Conservation (phyloP, 92 coral and sea anemone species). For the Desmophyllum pertusum region DNA sequence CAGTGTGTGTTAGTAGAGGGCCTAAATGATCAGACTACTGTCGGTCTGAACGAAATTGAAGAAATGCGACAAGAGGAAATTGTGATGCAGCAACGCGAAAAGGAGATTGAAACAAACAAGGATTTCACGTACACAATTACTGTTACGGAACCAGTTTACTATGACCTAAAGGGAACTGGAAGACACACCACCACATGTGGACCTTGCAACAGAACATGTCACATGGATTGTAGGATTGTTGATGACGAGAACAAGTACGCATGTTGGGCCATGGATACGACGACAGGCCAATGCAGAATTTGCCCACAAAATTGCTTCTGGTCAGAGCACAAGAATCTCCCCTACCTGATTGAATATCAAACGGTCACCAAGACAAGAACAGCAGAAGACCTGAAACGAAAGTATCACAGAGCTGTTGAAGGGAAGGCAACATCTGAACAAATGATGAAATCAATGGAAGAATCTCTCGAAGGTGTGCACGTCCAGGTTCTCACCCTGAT, state of each 20-base stretch:
- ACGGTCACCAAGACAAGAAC: slow-evolving; percentile 4
- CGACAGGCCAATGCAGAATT: slow-evolving; percentile 19
- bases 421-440: background rate
- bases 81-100: slow-evolving; percentile 37
- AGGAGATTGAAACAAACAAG: slow-evolving; percentile 53
- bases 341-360: slow-evolving; percentile 24
- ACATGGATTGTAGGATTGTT: slow-evolving; percentile 22
- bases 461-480: background rate
- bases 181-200: slow-evolving; percentile 44
- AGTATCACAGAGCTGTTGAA: slow-evolving; percentile 4
- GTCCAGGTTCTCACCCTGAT: background rate
- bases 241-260: slow-evolving; percentile 9
- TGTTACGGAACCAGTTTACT: slow-evolving; percentile 1
- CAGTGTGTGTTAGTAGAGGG: slow-evolving; percentile 28
- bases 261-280: slow-evolving; percentile 31
- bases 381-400: slow-evolving; percentile 5
- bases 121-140: slow-evolving; percentile 44
- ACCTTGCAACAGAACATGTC: slow-evolving; percentile 47
- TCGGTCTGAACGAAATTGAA: slow-evolving; percentile 48
- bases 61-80: slow-evolving; percentile 48
- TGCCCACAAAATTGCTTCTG: slow-evolving; percentile 35
- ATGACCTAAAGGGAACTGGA: slow-evolving; percentile 19
- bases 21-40: slow-evolving; percentile 24
- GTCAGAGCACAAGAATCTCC: slow-evolving; percentile 32
- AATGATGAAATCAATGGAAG: background rate